These are phyloP conservation scores for Paratrypauchen microcephalus DNA, from an alignment of 2,797 vertebrate species.

Conservation along the genomic window DNA sequence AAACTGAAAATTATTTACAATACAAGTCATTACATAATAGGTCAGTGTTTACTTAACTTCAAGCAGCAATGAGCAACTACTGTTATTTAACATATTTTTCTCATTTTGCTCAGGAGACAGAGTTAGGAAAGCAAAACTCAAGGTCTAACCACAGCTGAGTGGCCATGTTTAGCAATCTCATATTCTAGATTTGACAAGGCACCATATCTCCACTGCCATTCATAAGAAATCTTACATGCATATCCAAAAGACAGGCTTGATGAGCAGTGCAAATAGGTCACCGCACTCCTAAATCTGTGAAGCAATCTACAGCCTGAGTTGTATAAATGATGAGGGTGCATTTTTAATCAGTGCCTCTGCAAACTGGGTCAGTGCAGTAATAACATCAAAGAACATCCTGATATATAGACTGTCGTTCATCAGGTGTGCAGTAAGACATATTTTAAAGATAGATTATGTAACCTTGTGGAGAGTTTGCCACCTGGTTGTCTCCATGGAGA, in stretches of 20 bases:
- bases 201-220: not conserved
- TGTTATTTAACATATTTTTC: not conserved
- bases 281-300: not conserved
- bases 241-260: not conserved
- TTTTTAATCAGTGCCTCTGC: conserved; percentile 27
- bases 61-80: not conserved
- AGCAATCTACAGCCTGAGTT: not conserved
- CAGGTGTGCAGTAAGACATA: not conserved
- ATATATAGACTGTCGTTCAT: not conserved
- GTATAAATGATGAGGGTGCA: conserved; percentile 15
- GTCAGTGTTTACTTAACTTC: not conserved
- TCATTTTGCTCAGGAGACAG: not conserved
- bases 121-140: not conserved
- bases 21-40: not conserved
- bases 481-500: too few relatives aligned
- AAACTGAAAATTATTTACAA: too few relatives aligned
- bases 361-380: conserved; percentile 33
- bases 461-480: too few relatives aligned
- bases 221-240: conserved; percentile 1
- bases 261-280: too few relatives aligned
- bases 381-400: not conserved
- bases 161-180: not conserved
- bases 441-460: too few relatives aligned
- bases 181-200: not conserved
- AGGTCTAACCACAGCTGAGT: not conserved